phyloP scores from a whole-genome alignment of 2,888 invertebrate genomes.

The Ophion costatus region DNA sequence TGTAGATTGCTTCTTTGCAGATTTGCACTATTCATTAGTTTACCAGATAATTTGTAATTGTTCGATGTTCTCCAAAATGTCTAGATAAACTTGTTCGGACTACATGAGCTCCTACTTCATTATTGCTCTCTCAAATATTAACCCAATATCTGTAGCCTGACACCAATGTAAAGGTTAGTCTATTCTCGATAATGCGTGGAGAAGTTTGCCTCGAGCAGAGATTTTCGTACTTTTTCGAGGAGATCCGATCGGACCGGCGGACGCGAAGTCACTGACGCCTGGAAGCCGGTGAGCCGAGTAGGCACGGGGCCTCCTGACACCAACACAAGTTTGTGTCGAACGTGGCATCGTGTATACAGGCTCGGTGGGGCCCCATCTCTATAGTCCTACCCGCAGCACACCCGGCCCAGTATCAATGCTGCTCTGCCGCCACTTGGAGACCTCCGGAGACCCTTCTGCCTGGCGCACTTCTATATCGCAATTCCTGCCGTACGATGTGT shows the following conservation, averaged over 20 bases:
- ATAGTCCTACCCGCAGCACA: slow-evolving; percentile 42
- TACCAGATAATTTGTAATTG: neutral
- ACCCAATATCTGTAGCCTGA: no score
- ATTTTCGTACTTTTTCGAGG: slow-evolving; percentile 67
- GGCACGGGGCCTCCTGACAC: slow-evolving; percentile 72
- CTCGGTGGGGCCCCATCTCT: slow-evolving; percentile 47
- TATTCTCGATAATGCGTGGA: no score
- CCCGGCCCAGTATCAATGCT: slow-evolving; percentile 58
- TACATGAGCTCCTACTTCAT: no score
- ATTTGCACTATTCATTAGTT: no score
- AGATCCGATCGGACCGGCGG: slow-evolving; percentile 81
- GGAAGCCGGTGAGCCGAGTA: slow-evolving; percentile 79
- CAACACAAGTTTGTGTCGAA: slow-evolving; percentile 70
- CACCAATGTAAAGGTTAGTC: no score
- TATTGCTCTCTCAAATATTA: no score
- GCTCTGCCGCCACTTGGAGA: slow-evolving; percentile 54
- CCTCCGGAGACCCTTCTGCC: slow-evolving; percentile 28
- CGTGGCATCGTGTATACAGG: slow-evolving; percentile 34
- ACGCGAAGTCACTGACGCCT: slow-evolving; percentile 83
- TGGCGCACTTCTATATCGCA: slow-evolving; percentile 17
- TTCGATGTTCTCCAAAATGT: neutral
- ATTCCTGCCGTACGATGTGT: neutral
- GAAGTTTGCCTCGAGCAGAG: neutral
- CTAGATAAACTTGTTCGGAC: no score
- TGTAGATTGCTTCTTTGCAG: no score